Percentiles rank a stretch among this genome's conserved stretches.
Evolutionary conservation across 2,888 invertebrate species (phyloP).

Genomic region (Xestobium rufovillosum): DNA sequence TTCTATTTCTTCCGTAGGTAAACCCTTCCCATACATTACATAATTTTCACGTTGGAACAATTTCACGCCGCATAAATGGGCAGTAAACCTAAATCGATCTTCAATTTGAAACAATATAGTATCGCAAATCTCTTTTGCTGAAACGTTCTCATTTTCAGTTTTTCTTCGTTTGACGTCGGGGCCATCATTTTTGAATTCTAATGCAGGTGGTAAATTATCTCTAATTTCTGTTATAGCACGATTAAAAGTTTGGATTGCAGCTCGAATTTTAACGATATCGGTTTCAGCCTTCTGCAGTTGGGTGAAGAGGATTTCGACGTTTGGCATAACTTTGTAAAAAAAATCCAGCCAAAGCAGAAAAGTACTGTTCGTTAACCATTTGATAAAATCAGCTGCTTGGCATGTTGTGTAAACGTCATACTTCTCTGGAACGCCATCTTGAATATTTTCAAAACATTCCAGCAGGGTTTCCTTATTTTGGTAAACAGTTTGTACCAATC

Average conservation of each 20-base stretch:
- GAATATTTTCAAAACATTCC: slow-evolving; percentile 2
- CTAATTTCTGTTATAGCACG: not conserved
- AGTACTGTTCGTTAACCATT: not conserved
- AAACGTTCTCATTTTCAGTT: not conserved
- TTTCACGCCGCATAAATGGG: not conserved
- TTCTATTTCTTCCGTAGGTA: not conserved
- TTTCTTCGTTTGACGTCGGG: no score
- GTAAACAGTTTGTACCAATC: not conserved
- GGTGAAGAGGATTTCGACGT: not conserved
- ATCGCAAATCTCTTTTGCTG: not conserved
- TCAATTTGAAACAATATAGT: not conserved
- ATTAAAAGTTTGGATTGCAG: not conserved
- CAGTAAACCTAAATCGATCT: not conserved
- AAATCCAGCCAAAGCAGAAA: slow-evolving; percentile 1
- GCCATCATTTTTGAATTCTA: no score
- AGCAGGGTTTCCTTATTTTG: not conserved
- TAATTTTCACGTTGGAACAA: slow-evolving; percentile 1
- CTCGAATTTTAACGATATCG: not conserved
- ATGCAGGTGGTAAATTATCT: not conserved
- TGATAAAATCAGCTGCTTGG: not conserved
- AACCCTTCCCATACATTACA: not conserved
- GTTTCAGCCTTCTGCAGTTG: slow-evolving; percentile 3
- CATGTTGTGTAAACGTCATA: not conserved
- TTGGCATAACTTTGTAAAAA: not conserved
- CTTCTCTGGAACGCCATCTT: not conserved